Conservation (phyloP, 2,888 invertebrate genomes). For the Synergus gifuensis region DNA sequence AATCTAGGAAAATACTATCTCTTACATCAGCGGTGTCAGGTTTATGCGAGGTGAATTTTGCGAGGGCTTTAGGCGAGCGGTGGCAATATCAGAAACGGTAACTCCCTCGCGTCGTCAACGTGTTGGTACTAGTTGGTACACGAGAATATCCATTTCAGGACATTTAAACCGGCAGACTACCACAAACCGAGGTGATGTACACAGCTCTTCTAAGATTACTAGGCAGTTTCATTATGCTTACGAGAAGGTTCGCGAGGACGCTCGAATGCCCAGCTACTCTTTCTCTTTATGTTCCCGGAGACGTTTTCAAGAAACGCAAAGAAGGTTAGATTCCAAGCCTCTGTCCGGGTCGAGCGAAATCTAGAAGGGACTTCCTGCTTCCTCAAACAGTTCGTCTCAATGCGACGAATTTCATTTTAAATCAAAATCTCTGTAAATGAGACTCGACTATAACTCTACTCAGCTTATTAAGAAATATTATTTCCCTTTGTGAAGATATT, state of each 20-base stretch:
- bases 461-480: neutral
- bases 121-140: slow-evolving; percentile 59
- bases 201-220: slow-evolving; percentile 71
- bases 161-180: slow-evolving; percentile 69
- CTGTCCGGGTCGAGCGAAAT: slow-evolving; percentile 47
- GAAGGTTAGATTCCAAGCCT: slow-evolving; percentile 26
- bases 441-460: neutral
- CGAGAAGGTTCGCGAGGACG: slow-evolving; percentile 53
- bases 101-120: slow-evolving; percentile 62
- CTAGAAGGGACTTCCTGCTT: slow-evolving; percentile 59
- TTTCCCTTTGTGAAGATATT: neutral
- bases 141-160: slow-evolving; percentile 71
- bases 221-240: slow-evolving; percentile 68
- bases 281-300: slow-evolving; percentile 2
- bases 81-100: slow-evolving; percentile 70
- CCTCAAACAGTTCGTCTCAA: slow-evolving; percentile 3
- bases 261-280: slow-evolving; percentile 35
- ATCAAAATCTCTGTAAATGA: neutral
- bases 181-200: slow-evolving; percentile 62
- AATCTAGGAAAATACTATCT: slow-evolving; percentile 58
- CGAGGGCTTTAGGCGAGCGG: slow-evolving; percentile 56
- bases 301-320: slow-evolving; percentile 37
- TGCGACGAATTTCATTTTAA: neutral
- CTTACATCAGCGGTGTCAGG: slow-evolving; percentile 59
- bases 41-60: slow-evolving; percentile 63